Evolutionary conservation across 1,140 invertebrate species (phyloP).

Genomic region (Lanistes nyassanus): DNA sequence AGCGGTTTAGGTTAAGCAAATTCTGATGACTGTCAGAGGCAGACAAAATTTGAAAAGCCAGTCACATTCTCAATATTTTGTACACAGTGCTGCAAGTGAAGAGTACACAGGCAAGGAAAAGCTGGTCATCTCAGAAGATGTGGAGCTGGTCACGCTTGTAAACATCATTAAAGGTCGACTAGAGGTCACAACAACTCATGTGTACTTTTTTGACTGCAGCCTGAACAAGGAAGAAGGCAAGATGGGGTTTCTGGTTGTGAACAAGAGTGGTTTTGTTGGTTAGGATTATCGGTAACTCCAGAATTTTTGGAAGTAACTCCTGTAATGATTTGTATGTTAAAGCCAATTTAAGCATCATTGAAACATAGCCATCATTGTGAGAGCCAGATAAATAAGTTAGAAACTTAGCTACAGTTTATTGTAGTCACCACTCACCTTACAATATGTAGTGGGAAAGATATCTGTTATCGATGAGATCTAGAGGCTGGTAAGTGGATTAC

Average conservation of each 20-base stretch:
- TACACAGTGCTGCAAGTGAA: constrained; percentile 40
- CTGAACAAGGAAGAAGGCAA: constrained; percentile 72
- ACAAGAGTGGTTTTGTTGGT: neutral
- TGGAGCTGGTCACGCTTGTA: constrained; percentile 75
- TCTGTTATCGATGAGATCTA: too few relatives aligned
- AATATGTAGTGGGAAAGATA: too few relatives aligned
- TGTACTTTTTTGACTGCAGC: constrained; percentile 76
- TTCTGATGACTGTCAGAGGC: neutral
- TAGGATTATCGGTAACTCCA: neutral
- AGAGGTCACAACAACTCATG: constrained; percentile 74
- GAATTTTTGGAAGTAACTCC: too few relatives aligned
- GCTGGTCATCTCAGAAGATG: constrained; percentile 72
- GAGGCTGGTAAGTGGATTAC: too few relatives aligned
- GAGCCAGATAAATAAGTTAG: too few relatives aligned
- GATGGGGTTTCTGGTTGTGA: constrained; percentile 34
- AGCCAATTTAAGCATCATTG: too few relatives aligned
- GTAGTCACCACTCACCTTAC: too few relatives aligned
- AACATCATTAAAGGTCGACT: constrained; percentile 74
- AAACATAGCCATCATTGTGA: too few relatives aligned
- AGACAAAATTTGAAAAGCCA: neutral
- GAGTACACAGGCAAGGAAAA: constrained; percentile 70
- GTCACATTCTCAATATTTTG: neutral
- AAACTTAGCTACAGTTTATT: too few relatives aligned
- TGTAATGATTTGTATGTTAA: too few relatives aligned
- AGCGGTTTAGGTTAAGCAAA: too few relatives aligned